Percentiles rank a stretch among this genome's conserved stretches.
phyloP scores from a whole-genome alignment of 2,888 invertebrate species.

The Euproctis similis region DNA sequence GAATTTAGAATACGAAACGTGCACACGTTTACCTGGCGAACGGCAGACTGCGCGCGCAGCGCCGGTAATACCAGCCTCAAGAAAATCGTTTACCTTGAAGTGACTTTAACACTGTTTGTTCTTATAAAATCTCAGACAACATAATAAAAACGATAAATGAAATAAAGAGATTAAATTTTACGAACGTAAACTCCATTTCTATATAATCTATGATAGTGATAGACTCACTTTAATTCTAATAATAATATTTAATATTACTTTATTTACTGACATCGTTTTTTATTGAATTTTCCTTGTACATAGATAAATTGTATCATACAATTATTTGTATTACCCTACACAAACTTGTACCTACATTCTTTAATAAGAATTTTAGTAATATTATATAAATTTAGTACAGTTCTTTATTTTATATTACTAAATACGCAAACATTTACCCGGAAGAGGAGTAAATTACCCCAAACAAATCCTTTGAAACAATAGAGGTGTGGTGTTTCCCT shows the following conservation, averaged over 20 bases:
- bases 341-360: too few relatives aligned
- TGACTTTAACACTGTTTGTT: not conserved
- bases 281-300: too few relatives aligned
- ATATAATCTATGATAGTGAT: too few relatives aligned
- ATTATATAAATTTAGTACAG: too few relatives aligned
- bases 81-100: constrained; percentile 4
- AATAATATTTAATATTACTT: too few relatives aligned
- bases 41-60: constrained; percentile 38
- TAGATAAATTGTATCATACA: too few relatives aligned
- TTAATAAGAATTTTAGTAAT: too few relatives aligned
- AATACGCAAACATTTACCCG: constrained; percentile 2
- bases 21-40: constrained; percentile 50
- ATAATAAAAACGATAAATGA: constrained; percentile 1
- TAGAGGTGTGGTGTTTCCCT: constrained; percentile 21
- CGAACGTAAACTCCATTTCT: not conserved
- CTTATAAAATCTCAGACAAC: constrained; percentile 4
- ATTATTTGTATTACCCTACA: too few relatives aligned
- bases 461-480: constrained; percentile 1
- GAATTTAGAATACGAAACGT: constrained; percentile 33
- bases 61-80: constrained; percentile 24
- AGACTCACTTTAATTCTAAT: too few relatives aligned
- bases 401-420: too few relatives aligned
- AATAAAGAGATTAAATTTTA: not conserved
- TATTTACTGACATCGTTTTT: too few relatives aligned
- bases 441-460: constrained; percentile 5